Base-by-base conservation (phyloP, 1,140 invertebrate genomes). In the Brachionus paranguensis region DNA sequence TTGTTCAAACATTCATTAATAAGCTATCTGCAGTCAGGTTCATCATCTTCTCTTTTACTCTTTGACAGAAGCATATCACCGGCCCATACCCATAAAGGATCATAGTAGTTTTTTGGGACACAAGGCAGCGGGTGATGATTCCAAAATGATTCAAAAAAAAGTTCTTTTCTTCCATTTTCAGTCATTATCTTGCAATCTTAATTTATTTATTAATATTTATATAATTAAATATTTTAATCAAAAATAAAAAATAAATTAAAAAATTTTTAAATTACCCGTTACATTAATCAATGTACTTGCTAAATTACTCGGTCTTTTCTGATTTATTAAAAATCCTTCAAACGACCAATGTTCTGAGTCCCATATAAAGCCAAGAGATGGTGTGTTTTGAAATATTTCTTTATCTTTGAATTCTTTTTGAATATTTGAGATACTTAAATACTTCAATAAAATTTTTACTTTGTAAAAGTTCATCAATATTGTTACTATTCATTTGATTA, bases 1-100 rank as follows among this genome's bases (percentile, higher is more conserved):
- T 1, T 29, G 1, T 29, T 29, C 3, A 29, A 29, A 3, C 27
- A 29, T 29, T 29, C 27, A 29, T 29, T 29, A 2, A 29, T 3
- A 2, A 29, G 3, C 3, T 29, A 1, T 29, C 27, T 29, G 27
- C 27, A 29, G 27, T 29, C 27, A 2, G 27, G 27, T 29, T 3
- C 27, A 2, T 3, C 1, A 64, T 64, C 20, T 29, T 64, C 27
- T 64, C 27, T 64, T 24, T 24, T 20, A 0, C 3, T 64, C 3
- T 3, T 64, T 24, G 27, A 64, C 1, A 14, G 60, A 0, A 64
- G 6, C n/a, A n/a, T n/a, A n/a, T n/a, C n/a, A n/a, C n/a, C n/a
- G n/a, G n/a, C n/a, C n/a, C n/a, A n/a, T n/a, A 64, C 60, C 60
- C 60, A 64, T 64, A 64, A 64, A 64, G 60, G 60, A 64, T 27